Evolutionary conservation across 2,797 vertebrate genomes (phyloP), one percentile per base, ranked within the genome.

Genomic region (Pagetopsis macropterus): DNA sequence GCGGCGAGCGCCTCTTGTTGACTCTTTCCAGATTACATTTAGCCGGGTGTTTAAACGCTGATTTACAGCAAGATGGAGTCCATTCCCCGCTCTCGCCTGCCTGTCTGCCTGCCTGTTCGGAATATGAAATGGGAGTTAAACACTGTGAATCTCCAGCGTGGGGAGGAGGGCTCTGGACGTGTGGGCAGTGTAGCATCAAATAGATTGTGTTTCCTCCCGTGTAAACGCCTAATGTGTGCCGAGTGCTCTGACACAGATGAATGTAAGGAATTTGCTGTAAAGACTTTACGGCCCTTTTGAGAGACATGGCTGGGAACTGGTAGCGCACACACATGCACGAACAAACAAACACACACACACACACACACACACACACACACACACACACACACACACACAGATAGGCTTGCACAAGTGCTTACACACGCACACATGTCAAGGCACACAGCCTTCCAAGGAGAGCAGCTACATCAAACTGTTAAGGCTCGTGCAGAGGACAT

Each of bases 171-270:
- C 85, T 90, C 84, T 87, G 90, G 92, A 92, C 91, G 91, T 92
- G 93, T 93, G 94, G 91, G 92, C 93, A 95, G 92, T 86, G 92
- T 95, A 93, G 93, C 94, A 94, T 95, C 93, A 94, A 94, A 95
- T 95, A 91, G 94, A 94, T 93, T 94, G 93, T 93, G 94, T 94
- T 94, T 94, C 93, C 93, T 94, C 91, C 84, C 89, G 93, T 94
- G 94, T 94, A 93, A 94, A 93, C 75, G 92, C 90, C 88, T 94
- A 94, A 94, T 94, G 93, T 91, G 91, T 88, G 84, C 89, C 82
- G 81, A 90, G 86, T 50, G 90, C 91, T 92, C 90, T 93, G 93
- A 94, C 93, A 94, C 92, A 94, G 93, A 94, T 91, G 92, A 94
- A 95, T 94, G 93, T 93, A 93, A 90, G 90, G 93, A 94, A 94